These are phyloP conservation scores for Chaetops frenatus DNA, from an alignment of 2,113 vertebrate species.

Conservation along the genomic window DNA sequence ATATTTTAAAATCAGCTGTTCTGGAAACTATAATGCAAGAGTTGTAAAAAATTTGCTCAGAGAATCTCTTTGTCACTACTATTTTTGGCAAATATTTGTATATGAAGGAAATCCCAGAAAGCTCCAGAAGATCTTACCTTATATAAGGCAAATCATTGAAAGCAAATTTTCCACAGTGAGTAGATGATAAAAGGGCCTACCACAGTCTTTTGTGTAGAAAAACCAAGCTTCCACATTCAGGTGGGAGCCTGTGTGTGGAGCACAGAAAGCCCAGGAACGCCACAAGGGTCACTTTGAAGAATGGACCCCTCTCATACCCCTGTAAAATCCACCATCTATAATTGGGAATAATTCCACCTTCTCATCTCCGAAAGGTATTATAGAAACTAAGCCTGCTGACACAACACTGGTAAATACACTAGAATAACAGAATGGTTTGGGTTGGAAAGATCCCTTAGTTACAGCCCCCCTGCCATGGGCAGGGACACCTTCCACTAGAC, in stretches of 20 bases:
- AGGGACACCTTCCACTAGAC: neutral
- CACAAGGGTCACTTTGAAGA: neutral
- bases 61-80: neutral
- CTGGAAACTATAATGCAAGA: neutral
- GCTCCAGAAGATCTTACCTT: neutral
- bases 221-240: neutral
- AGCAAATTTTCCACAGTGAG: neutral
- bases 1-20: neutral
- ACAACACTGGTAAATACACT: neutral
- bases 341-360: neutral
- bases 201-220: neutral
- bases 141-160: neutral
- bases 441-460: neutral
- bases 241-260: neutral
- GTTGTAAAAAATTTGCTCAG: neutral
- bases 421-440: neutral
- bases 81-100: slow-evolving; percentile 26
- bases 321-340: neutral
- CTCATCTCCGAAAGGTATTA: neutral
- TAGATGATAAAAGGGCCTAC: neutral
- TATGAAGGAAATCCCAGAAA: neutral
- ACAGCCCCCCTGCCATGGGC: neutral
- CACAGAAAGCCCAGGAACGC: neutral
- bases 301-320: neutral
- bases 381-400: neutral